These are phyloP conservation scores for Sebastiscus albofasciatus DNA, from an alignment of 2,797 vertebrate genomes.

Conservation along the genomic window DNA sequence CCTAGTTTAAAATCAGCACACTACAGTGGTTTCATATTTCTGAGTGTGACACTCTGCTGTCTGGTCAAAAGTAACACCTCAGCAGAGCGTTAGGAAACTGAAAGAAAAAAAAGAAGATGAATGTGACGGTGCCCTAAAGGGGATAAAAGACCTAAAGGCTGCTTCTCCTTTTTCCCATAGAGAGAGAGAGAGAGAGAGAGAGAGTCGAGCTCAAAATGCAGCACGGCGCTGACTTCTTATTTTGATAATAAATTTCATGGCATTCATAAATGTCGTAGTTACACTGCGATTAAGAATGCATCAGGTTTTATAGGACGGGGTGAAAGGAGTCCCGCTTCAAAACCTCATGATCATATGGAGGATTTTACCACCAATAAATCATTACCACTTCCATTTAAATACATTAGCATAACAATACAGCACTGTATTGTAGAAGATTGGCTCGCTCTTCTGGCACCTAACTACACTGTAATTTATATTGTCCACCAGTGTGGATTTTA, in stretches of 20 bases:
- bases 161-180: not conserved
- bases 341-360: not conserved
- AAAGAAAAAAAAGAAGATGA: not conserved
- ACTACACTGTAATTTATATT: not conserved
- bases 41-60: conserved; percentile 3
- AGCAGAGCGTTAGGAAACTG: not conserved
- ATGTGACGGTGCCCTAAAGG: conserved; percentile 13
- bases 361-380: not conserved
- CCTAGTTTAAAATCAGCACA: conserved; percentile 19
- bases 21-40: not conserved
- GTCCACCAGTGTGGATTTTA: not conserved
- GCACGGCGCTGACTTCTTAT: accelerated
- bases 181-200: not conserved
- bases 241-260: not conserved
- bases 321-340: not conserved
- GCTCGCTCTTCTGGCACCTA: not conserved
- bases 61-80: conserved; percentile 24
- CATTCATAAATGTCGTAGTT: not conserved
- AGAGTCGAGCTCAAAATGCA: not conserved
- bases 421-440: not conserved
- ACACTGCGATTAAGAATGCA: not conserved
- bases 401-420: not conserved
- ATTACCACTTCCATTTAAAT: not conserved
- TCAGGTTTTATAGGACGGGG: not conserved
- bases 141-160: not conserved